These are phyloP conservation scores for Parotocinclus haroldoi DNA, from an alignment of 2,797 vertebrate genomes.

Conservation along the genomic window DNA sequence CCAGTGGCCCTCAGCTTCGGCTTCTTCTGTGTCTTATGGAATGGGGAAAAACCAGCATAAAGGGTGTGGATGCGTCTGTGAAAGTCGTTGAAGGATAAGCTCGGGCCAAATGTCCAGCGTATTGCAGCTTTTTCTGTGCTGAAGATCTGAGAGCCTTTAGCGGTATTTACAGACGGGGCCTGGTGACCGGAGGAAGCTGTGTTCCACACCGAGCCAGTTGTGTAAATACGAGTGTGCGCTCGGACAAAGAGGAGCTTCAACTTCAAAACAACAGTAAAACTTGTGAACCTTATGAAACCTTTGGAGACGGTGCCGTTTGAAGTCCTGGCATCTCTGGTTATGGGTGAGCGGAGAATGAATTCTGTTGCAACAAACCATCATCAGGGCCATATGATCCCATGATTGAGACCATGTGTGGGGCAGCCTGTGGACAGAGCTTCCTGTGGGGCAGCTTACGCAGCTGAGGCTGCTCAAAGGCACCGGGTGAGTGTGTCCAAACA, in stretches of 20 bases:
- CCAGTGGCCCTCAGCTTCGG: constrained; percentile 24
- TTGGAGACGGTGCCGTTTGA: constrained; percentile 83
- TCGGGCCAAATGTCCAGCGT: too few species aligned
- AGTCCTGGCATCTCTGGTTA: constrained; percentile 82
- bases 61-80: not conserved
- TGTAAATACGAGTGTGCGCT: constrained; percentile 80
- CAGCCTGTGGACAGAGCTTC: constrained; percentile 70
- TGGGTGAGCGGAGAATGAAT: constrained; percentile 83
- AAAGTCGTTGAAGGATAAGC: too few species aligned
- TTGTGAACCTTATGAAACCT: constrained; percentile 77
- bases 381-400: constrained; percentile 77
- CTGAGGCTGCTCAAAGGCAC: constrained; percentile 62
- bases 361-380: constrained; percentile 80
- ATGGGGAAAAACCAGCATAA: not conserved
- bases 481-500: constrained; percentile 77
- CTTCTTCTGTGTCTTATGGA: not conserved
- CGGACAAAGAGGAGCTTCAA: constrained; percentile 78
- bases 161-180: constrained; percentile 54
- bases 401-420: constrained; percentile 88
- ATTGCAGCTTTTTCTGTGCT: too few species aligned
- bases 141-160: constrained; percentile 46
- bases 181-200: constrained; percentile 63
- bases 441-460: constrained; percentile 72
- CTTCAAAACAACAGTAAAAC: constrained; percentile 87
- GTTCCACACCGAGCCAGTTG: constrained; percentile 86